phyloP scores from a whole-genome alignment of 1,140 invertebrate genomes.

The Microplitis demolitor region DNA sequence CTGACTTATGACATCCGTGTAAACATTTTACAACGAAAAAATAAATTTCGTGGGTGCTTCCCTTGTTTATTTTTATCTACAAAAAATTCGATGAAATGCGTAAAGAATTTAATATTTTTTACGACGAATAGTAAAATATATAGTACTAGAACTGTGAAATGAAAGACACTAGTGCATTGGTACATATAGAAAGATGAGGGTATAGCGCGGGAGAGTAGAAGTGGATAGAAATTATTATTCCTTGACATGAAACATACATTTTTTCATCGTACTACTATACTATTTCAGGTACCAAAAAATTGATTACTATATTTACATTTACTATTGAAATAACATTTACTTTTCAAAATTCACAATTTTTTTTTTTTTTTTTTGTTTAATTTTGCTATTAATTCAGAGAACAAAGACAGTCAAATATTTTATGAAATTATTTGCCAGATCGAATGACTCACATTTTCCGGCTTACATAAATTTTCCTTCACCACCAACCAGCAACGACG shows the following conservation, averaged over 20 bases:
- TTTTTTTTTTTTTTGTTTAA: not conserved
- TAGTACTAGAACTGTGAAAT: not conserved
- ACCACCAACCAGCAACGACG: not conserved
- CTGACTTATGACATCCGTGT: conserved; percentile 55
- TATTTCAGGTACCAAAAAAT: not conserved
- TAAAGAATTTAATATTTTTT: conserved; percentile 40
- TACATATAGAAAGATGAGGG: not conserved
- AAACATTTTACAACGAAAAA: conserved; percentile 42
- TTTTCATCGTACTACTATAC: conserved; percentile 26
- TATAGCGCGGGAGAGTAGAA: conserved; percentile 27
- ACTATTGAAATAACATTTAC: not conserved
- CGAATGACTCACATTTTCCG: conserved; percentile 12
- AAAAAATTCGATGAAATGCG: conserved; percentile 43
- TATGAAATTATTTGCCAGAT: conserved; percentile 1
- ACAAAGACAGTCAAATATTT: not conserved
- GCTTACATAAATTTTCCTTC: conserved; percentile 5
- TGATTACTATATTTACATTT: not conserved
- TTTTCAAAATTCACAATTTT: too few species aligned
- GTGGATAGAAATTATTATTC: conserved; percentile 43
- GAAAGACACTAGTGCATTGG: too few species aligned
- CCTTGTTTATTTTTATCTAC: conserved; percentile 42
- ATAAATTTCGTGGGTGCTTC: conserved; percentile 5
- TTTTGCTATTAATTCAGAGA: not conserved
- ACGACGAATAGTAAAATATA: not conserved
- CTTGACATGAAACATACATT: conserved; percentile 41